phyloP scores from a whole-genome alignment of 1,140 invertebrate species.

The roundworm (Caenorhabditis elegans) region DNA sequence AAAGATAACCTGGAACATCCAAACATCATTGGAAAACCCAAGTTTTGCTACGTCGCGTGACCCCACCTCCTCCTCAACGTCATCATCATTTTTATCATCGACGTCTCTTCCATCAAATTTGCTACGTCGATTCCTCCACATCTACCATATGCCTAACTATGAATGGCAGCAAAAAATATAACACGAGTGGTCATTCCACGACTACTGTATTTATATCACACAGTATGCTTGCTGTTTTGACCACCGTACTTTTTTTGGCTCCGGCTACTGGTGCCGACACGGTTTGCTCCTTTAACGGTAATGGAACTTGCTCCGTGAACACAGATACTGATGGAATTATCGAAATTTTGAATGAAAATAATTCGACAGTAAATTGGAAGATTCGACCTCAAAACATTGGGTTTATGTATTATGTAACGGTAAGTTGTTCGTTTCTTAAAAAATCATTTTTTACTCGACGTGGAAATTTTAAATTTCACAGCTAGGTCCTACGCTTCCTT shows the following conservation, averaged over 20 bases:
- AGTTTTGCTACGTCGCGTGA: slow-evolving; percentile 2
- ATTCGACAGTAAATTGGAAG: background rate
- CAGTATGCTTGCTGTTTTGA: no score
- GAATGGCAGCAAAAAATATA: background rate
- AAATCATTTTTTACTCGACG: no score
- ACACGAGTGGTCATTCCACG: background rate
- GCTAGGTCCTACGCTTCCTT: no score
- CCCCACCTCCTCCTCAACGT: background rate
- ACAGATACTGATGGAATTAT: background rate
- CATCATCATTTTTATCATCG: background rate
- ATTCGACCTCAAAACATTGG: background rate
- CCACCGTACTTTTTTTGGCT: no score
- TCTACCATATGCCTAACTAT: background rate
- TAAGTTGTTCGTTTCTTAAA: background rate
- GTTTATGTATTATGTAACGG: background rate
- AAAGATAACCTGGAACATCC: no score
- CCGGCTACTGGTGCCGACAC: background rate
- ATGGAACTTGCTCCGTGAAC: background rate
- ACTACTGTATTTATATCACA: no score
- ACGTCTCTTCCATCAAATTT: background rate
- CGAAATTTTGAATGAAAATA: background rate
- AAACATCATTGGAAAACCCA: background rate
- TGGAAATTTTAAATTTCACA: no score
- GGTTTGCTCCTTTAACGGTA: background rate
- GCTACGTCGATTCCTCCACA: background rate